phyloP scores from a whole-genome alignment of 1,140 invertebrate species.

The Drosophila novamexicana region DNA sequence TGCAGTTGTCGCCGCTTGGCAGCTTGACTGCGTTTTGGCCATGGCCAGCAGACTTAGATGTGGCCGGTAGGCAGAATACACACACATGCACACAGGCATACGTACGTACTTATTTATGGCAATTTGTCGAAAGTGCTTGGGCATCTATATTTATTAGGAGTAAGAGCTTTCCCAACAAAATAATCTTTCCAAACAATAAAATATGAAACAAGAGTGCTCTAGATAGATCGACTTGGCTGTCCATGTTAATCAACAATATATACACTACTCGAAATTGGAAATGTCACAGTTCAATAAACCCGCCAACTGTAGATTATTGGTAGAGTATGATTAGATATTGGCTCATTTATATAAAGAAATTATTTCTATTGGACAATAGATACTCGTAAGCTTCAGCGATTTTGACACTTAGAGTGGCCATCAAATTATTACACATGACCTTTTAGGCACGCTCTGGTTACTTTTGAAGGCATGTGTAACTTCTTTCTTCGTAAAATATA shows the following conservation, averaged over 20 bases:
- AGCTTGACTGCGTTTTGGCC: slow-evolving; percentile 55
- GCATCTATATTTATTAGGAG: slow-evolving; percentile 49
- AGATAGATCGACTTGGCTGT: neutral
- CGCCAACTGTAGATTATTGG: too few species aligned
- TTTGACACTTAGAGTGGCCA: neutral
- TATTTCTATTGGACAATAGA: too few species aligned
- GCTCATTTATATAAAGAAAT: too few species aligned
- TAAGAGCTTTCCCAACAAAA: slow-evolving; percentile 12
- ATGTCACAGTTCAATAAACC: too few species aligned
- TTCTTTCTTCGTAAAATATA: neutral
- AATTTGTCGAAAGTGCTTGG: slow-evolving; percentile 70
- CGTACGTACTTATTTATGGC: slow-evolving; percentile 69
- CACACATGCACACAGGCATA: slow-evolving; percentile 11
- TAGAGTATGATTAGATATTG: too few species aligned
- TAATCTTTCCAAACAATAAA: slow-evolving; percentile 3
- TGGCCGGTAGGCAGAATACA: slow-evolving; percentile 57
- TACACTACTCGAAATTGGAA: too few species aligned
- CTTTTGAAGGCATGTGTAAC: neutral
- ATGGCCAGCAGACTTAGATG: slow-evolving; percentile 46
- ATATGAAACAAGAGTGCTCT: neutral
- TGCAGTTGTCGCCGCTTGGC: slow-evolving; percentile 73
- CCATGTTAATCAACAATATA: too few species aligned
- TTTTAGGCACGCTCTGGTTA: neutral
- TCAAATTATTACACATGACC: neutral
- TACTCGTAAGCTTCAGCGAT: neutral